phyloP scores from a whole-genome alignment of 2,797 vertebrate genomes.

The Ctenochaetus hawaiiensis region DNA sequence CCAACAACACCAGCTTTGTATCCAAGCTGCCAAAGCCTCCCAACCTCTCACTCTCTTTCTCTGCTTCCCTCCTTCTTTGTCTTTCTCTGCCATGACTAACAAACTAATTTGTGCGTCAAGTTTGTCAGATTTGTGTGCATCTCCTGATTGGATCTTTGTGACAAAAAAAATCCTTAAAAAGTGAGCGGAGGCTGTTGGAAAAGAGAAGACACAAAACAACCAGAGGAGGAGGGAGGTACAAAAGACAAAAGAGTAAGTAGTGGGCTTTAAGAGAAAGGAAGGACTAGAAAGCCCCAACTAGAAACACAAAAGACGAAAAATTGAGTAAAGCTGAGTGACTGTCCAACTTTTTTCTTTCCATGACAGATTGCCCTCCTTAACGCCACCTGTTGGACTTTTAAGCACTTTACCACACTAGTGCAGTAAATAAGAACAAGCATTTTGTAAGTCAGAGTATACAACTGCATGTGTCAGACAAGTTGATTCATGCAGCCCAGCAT shows the following conservation, averaged over 20 bases:
- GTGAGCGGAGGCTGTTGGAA: background rate
- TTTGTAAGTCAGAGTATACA: background rate
- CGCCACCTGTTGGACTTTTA: constrained; percentile 24
- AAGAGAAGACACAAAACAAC: background rate
- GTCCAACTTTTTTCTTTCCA: background rate
- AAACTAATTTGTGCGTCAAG: constrained; percentile 2
- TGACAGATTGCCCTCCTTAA: background rate
- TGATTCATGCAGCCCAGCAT: background rate
- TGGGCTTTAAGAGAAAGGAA: background rate
- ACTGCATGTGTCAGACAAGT: background rate
- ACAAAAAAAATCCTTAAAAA: background rate
- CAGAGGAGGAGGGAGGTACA: background rate
- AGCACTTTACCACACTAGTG: background rate
- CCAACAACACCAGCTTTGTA: constrained; percentile 69
- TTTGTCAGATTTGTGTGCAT: background rate
- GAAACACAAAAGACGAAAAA: background rate
- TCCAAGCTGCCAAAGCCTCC: constrained; percentile 12
- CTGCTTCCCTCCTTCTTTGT: background rate
- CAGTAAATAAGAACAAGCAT: background rate
- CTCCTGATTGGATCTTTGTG: background rate
- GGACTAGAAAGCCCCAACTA: background rate
- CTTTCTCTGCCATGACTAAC: background rate
- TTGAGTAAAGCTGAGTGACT: background rate
- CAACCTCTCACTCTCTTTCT: constrained; percentile 1
- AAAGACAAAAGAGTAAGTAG: background rate